A percentile compares a stretch with the other conserved stretches of the same genome.
Evolutionary conservation across 1,140 invertebrate species (phyloP).

Genomic region (Chlorops oryzae): DNA sequence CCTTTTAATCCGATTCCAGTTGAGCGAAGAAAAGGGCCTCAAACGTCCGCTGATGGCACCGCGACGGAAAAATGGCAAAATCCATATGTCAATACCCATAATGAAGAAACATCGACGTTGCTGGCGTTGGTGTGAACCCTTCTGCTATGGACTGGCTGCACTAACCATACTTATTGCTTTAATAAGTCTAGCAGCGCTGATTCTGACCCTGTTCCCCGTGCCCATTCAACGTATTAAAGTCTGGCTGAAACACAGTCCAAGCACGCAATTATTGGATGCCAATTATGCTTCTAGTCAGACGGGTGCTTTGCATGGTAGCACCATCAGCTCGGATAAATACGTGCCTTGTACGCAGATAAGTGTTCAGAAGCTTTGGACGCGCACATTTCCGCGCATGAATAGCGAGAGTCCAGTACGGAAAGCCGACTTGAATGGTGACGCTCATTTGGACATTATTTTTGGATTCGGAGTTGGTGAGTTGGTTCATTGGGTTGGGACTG

Average conservation of each 20-base stretch:
- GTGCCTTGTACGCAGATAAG: constrained; percentile 64
- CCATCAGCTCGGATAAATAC: too few species aligned
- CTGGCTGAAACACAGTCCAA: constrained; percentile 53
- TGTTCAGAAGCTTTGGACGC: constrained; percentile 65
- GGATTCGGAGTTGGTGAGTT: constrained; percentile 70
- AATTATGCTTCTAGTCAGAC: too few species aligned
- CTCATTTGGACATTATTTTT: constrained; percentile 67
- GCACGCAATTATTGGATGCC: too few species aligned
- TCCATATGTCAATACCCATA: constrained; percentile 46
- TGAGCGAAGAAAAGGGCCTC: constrained; percentile 63
- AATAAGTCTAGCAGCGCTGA: constrained; percentile 57
- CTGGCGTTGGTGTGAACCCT: constrained; percentile 54
- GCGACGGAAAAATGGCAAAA: constrained; percentile 50
- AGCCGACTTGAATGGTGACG: constrained; percentile 69
- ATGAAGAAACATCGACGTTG: constrained; percentile 52
- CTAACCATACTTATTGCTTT: constrained; percentile 52
- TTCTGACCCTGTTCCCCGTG: constrained; percentile 62
- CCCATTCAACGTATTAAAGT: constrained; percentile 55
- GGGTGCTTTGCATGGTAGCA: too few species aligned
- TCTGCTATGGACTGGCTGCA: constrained; percentile 58
- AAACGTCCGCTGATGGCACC: constrained; percentile 71
- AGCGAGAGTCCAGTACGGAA: constrained; percentile 69
- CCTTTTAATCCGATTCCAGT: too few species aligned
- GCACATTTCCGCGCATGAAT: constrained; percentile 65
- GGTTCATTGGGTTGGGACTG: too few species aligned